phyloP scores from a whole-genome alignment of 2,113 vertebrate species.

The Ardeotis arabs region DNA sequence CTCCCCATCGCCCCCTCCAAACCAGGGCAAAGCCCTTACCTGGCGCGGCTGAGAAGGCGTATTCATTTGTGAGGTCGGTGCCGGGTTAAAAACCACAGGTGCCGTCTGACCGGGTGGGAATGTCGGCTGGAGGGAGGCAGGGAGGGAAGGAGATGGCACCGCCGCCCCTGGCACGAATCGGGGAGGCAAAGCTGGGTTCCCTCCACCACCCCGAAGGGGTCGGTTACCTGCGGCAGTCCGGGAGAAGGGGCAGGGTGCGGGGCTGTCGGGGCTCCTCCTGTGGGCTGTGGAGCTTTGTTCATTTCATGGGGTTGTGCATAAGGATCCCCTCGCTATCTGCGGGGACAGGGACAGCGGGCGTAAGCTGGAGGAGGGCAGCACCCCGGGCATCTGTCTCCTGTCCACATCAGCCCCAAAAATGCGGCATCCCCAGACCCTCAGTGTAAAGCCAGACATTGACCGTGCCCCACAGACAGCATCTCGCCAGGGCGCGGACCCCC shows the following conservation, averaged over 20 bases:
- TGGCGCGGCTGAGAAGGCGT: constrained; percentile 91
- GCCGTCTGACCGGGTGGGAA: constrained; percentile 89
- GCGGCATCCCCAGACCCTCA: not conserved
- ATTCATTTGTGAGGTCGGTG: constrained; percentile 95
- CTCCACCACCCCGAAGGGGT: fast-evolving
- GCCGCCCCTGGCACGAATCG: fast-evolving
- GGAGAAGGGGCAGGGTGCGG: constrained; percentile 94
- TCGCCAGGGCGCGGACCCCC: fast-evolving
- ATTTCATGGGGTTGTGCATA: constrained; percentile 98
- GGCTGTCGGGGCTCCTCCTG: constrained; percentile 91
- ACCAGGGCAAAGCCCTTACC: constrained; percentile 77
- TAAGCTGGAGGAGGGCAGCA: not conserved
- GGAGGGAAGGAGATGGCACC: not conserved
- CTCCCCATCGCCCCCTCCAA: not conserved
- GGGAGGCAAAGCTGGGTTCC: not conserved
- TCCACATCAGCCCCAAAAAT: fast-evolving
- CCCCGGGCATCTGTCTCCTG: not conserved
- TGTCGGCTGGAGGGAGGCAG: constrained; percentile 78
- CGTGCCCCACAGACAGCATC: not conserved
- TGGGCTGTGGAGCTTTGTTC: constrained; percentile 99
- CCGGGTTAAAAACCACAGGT: constrained; percentile 91
- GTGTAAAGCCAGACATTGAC: not conserved
- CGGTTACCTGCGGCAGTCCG: constrained; percentile 90
- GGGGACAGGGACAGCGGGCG: not conserved
- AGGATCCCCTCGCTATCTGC: constrained; percentile 84